Evolutionary conservation across 2,797 vertebrate species (phyloP).

Genomic region (Aselliscus stoliczkanus): DNA sequence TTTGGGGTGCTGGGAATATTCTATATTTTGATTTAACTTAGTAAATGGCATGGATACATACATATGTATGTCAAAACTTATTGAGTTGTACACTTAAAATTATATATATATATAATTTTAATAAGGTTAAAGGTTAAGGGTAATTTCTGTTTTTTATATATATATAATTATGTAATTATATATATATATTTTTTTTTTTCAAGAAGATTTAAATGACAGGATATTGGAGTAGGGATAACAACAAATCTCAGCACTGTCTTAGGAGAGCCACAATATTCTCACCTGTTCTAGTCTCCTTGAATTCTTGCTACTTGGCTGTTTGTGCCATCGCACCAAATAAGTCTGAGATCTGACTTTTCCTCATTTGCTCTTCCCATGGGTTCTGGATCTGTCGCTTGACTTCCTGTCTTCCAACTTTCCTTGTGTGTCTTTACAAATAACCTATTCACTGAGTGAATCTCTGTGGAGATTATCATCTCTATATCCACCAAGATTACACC

Average conservation of each 20-base stretch:
- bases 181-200: neutral
- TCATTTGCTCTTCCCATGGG: neutral
- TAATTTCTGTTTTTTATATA: too few relatives aligned
- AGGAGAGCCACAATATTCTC: neutral
- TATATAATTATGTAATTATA: too few relatives aligned
- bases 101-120: neutral
- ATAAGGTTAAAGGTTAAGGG: too few relatives aligned
- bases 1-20: neutral
- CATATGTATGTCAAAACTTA: neutral
- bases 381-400: neutral
- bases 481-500: neutral
- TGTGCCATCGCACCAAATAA: neutral
- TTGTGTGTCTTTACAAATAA: neutral
- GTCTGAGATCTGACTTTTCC: rapidly evolving
- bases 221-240: neutral
- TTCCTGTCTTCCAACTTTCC: neutral
- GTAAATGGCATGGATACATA: neutral
- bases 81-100: neutral
- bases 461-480: neutral
- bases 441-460: neutral
- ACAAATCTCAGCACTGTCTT: neutral
- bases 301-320: neutral
- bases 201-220: neutral
- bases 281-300: neutral
- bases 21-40: neutral